Evolutionary conservation across 2,888 invertebrate species (phyloP).

Genomic region (Synergus gifuensis): DNA sequence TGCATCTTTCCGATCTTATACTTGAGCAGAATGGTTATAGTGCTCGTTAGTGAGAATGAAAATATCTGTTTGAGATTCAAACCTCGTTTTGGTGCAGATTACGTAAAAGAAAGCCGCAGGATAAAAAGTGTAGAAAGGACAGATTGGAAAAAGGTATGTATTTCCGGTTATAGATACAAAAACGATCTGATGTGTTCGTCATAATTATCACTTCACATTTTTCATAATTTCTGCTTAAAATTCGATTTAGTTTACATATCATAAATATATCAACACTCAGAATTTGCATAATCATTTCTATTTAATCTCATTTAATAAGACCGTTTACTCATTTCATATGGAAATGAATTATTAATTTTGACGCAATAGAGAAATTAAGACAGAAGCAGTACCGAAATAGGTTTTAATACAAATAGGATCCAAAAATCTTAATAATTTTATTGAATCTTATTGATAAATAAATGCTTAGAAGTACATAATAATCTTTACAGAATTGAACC

Average conservation of each 20-base stretch:
- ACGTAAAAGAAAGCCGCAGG: conserved; percentile 19
- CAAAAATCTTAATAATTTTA: too few relatives aligned
- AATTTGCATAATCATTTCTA: not conserved
- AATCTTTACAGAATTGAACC: too few relatives aligned
- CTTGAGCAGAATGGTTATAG: conserved; percentile 4
- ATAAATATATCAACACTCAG: not conserved
- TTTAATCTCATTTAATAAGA: not conserved
- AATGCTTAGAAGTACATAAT: too few relatives aligned
- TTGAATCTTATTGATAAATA: too few relatives aligned
- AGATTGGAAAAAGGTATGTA: not conserved
- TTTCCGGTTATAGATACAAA: not conserved
- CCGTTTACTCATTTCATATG: not conserved
- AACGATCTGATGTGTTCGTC: not conserved
- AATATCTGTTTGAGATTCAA: conserved; percentile 31
- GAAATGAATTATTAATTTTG: not conserved
- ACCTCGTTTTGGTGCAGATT: conserved; percentile 16
- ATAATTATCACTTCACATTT: too few relatives aligned
- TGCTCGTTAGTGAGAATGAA: conserved; percentile 29
- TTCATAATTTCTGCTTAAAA: too few relatives aligned
- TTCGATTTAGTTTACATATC: not conserved
- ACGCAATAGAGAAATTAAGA: too few relatives aligned
- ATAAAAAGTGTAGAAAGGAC: not conserved
- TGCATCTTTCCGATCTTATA: not conserved
- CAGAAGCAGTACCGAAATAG: too few relatives aligned
- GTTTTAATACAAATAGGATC: too few relatives aligned